Evolutionary conservation across 2,113 vertebrate genomes (phyloP), one percentile per base, ranked within the genome.

Genomic region (Jacana jacana): DNA sequence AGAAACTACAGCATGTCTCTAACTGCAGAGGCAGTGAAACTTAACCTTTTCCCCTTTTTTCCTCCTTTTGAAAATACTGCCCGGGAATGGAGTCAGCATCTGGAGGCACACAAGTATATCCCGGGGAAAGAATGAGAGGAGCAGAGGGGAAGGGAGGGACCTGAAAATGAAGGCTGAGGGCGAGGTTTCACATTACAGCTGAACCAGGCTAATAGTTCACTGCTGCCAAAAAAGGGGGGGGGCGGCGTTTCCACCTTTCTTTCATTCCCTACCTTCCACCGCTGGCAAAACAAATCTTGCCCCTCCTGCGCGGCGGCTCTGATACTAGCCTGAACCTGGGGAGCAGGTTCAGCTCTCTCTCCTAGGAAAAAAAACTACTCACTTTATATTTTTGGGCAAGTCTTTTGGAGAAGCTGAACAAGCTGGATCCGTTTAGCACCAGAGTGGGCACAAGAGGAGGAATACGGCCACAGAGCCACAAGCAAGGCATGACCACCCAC

Each of bases 171-270:
- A 95, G 82, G 40, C 54, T 72, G 83, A 93, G 77, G 77, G 83
- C 0, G 0, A 93, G 94, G 96, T 91, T 96, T 97, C 95, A 85
- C 91, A 25, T 96, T 96, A 92, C 94, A 95, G 80, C 86, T 89
- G 86, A 93, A 95, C 73, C 52, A 87, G 89, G 91, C 93, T 89
- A 92, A 96, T 42, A 95, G 89, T 91, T 95, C 94, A 95, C 69
- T 22, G 51, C 89, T 91, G 95, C 86, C 94, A 95, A 79, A 93
- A 89, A 76, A 61, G 19, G 23, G 42, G 69, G 94, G 82, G 5
- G 42, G 42, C 13, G 16, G 18, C 77, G 28, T 57, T 95, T 96
- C 80, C 91, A 95, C 94, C 72, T 95, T 91, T 91, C 92, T 93
- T 93, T 95, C 92, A 89, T 89, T 95, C 83, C 68, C 85, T 80